phyloP scores from a whole-genome alignment of 1,140 invertebrate genomes.

The Sitobion miscanthi region DNA sequence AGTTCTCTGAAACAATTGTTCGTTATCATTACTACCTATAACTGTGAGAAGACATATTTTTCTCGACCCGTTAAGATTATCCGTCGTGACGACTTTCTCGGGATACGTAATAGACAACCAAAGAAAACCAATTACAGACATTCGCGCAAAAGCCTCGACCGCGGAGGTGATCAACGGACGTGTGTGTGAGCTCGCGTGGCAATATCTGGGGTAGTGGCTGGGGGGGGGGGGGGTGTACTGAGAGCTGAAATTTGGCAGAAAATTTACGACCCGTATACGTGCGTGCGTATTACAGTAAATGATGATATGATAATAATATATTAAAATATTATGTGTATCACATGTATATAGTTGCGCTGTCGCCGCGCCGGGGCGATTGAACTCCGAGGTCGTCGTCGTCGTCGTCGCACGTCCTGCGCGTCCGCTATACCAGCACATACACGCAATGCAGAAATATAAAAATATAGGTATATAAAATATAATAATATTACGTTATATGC shows the following conservation, averaged over 20 bases:
- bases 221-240: not conserved
- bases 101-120: no score
- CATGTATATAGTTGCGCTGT: not conserved
- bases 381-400: slow-evolving; percentile 18
- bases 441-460: not conserved
- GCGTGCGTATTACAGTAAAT: accelerated
- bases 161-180: not conserved
- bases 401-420: not conserved
- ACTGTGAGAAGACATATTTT: not conserved
- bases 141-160: not conserved
- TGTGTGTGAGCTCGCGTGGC: no score
- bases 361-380: not conserved
- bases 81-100: not conserved
- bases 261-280: not conserved
- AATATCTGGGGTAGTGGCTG: no score
- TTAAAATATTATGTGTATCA: slow-evolving; percentile 7
- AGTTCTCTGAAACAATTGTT: not conserved
- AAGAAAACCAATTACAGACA: no score
- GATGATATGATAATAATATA: not conserved
- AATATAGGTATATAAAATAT: not conserved
- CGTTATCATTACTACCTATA: not conserved
- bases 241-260: not conserved
- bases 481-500: slow-evolving; percentile 16
- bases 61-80: no score
- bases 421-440: not conserved